Base-by-base conservation (phyloP, 1,140 invertebrate species). In the Eupristina koningsbergeri region DNA sequence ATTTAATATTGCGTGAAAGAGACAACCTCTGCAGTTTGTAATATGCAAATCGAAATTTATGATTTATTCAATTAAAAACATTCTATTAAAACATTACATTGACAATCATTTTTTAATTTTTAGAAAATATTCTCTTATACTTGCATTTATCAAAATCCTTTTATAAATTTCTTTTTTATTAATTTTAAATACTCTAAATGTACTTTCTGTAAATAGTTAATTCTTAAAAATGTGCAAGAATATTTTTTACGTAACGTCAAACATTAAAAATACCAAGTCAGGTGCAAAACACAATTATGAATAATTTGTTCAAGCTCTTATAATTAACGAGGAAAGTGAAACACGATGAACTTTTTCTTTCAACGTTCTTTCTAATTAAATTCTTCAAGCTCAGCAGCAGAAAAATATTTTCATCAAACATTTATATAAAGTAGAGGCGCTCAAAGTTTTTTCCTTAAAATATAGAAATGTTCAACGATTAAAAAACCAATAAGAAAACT, bases 241-340 rank as follows among this genome's bases (percentile, higher is more conserved):
- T 63, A 29, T 63, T 63, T 63, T n/a, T 63, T 63, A 6, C 26
- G 26, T 8, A 15, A 39, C 26, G 22, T 29, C 26, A 61, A 78
- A 34, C 17, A 34, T 82, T 45, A 13, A 63, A 81, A 75, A 26
- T 63, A 71, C 39, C 22, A 63, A 63, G 53, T 63, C 71, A 81
- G 80, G 69, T 81, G 80, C 11, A 22, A 47, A 81, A 63, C 34
- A 45, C 41, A 74, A 74, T 34, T 81, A 61, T 47, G 3, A 26
- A 73, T 31, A 58, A 29, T 29, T 73, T n/a, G n/a, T n/a, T n/a
- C n/a, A n/a, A n/a, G n/a, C n/a, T 58, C 36, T 61, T 73, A 81
- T 81, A 47, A n/a, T 15, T 3, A 15, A 41, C 58, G 13, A 47
- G 76, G 31, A 41, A 71, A 71, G 36, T n/a, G 36, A 41, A 64